Conservation (phyloP, 2,113 vertebrate species). For the Xiphophorus couchianus region DNA sequence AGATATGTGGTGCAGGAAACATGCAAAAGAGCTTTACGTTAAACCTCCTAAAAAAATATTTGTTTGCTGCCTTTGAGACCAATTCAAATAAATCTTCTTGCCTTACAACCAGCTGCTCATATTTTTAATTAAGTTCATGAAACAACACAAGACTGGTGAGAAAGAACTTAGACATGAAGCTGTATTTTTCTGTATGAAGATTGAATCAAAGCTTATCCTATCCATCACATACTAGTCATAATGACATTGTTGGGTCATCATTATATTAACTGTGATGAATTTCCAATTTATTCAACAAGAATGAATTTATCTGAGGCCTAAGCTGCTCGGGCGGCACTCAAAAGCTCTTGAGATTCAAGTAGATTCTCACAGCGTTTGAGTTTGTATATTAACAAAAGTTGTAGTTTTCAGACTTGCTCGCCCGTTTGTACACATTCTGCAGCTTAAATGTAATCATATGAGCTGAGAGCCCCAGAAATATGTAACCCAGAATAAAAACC, state of each 20-base stretch:
- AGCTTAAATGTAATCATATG: conserved; percentile 2
- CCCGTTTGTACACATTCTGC: background rate
- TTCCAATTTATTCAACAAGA: background rate
- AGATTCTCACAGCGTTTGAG: background rate
- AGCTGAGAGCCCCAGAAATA: background rate
- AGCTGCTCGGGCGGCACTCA: background rate
- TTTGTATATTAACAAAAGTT: background rate
- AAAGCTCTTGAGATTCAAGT: background rate
- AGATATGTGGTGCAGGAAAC: no score
- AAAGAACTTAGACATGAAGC: no score
- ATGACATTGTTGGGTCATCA: background rate
- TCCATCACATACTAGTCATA: background rate
- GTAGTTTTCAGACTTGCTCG: background rate
- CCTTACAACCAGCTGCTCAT: no score
- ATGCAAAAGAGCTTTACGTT: no score
- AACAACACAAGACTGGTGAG: no score
- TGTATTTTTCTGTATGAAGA: no score
- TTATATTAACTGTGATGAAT: no score
- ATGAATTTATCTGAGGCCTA: background rate
- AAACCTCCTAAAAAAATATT: no score
- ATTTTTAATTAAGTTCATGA: no score
- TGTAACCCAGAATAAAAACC: background rate
- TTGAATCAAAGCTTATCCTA: no score
- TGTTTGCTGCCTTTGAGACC: no score
- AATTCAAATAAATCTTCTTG: no score